Evolutionary conservation across 2,888 invertebrate species (phyloP).

Genomic region (Leptura quadrifasciata): DNA sequence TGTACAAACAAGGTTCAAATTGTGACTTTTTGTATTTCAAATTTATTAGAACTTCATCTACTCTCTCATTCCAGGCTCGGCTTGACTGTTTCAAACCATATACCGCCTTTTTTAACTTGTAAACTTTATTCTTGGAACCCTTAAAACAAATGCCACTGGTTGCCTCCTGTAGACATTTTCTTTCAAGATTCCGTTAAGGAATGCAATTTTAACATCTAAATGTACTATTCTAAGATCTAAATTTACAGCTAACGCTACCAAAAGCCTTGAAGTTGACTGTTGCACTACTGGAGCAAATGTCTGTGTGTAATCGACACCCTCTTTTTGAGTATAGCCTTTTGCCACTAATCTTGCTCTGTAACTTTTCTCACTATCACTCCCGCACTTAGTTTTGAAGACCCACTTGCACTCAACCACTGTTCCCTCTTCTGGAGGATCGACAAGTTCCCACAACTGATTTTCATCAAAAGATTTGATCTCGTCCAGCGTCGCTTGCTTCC

Average conservation of each 20-base stretch:
- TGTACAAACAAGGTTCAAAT: conserved; percentile 46
- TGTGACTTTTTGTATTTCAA: conserved; percentile 30
- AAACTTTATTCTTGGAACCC: not conserved
- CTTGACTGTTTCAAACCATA: conserved; percentile 56
- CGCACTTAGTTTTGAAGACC: conserved; percentile 60
- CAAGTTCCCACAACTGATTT: conserved; percentile 61
- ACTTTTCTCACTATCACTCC: conserved; percentile 49
- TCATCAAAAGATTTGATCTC: conserved; percentile 60
- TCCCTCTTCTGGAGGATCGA: conserved; percentile 50
- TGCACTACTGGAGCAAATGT: conserved; percentile 58
- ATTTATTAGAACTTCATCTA: conserved; percentile 22
- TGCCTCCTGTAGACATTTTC: conserved; percentile 56
- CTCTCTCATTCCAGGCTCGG: conserved; percentile 48
- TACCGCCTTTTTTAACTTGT: conserved; percentile 38
- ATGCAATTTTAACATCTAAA: conserved; percentile 60
- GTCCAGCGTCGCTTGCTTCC: conserved; percentile 60
- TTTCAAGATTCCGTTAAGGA: conserved; percentile 58
- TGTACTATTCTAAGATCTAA: conserved; percentile 49
- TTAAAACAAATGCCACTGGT: conserved; percentile 52
- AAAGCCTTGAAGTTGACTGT: conserved; percentile 54
- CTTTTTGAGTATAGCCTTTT: conserved; percentile 50
- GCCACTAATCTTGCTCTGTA: conserved; percentile 51
- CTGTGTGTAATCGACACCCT: conserved; percentile 53
- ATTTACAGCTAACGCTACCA: conserved; percentile 53
- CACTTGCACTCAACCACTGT: conserved; percentile 60